Evolutionary conservation across 2,888 invertebrate species (phyloP).

Genomic region (Sipha maydis): DNA sequence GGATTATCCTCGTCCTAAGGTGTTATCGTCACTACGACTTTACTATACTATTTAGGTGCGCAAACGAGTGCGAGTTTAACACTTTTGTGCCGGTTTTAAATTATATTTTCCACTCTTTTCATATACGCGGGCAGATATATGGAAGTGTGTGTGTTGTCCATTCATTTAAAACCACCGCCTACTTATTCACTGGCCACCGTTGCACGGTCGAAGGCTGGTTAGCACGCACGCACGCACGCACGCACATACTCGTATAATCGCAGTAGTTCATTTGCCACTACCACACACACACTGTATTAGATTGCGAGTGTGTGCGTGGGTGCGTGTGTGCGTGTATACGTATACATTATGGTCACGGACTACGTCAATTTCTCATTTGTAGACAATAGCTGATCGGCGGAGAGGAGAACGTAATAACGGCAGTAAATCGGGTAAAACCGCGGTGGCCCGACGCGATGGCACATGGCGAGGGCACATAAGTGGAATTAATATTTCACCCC

Average conservation of each 20-base stretch:
- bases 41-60: no score
- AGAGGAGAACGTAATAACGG: constrained; percentile 20
- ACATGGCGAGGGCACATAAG: constrained; percentile 39
- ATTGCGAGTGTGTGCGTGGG: no score
- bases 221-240: constrained; percentile 11
- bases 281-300: background rate
- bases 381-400: constrained; percentile 7
- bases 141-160: background rate
- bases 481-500: constrained; percentile 59
- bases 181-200: background rate
- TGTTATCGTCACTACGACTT: background rate
- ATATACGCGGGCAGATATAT: background rate
- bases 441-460: background rate
- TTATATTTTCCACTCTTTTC: constrained; percentile 40
- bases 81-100: constrained; percentile 14
- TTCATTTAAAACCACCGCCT: constrained; percentile 17
- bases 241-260: background rate
- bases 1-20: background rate
- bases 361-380: constrained; percentile 45
- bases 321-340: no score
- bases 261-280: constrained; percentile 10
- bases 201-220: background rate
- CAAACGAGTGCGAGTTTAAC: background rate
- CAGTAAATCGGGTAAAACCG: constrained; percentile 34
- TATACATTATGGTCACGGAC: background rate